Evolutionary conservation across 2,797 vertebrate genomes (phyloP), one percentile per base, ranked within the genome.

Genomic region (Clarias fuscus): DNA sequence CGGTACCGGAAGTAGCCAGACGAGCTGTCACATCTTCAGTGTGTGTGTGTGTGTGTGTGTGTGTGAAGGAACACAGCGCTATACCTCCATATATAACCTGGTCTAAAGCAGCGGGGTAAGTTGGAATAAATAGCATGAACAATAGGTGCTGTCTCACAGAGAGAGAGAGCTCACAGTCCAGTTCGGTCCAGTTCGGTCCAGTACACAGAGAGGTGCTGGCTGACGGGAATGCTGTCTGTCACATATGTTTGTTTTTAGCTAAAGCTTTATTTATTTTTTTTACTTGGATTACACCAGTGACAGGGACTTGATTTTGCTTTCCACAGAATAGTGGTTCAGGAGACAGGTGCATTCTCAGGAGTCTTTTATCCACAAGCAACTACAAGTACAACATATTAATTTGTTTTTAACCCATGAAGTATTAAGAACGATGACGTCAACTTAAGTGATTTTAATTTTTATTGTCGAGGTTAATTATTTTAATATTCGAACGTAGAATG

Each of bases 1-100:
- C 84, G 56, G 65, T 10, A 87, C 87, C 87, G 89, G 89, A 88
- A 90, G 87, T 86, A 62, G 70, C 18, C 53, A 33, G 6, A 43
- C 14, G 20, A 68, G 40, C 82, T 48, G 82, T 84, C 71, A 78
- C 24, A 64, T 84, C 37, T 83, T 77, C 84, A 86, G 71, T 84
- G 56, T 78, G 65, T 33, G 71, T 56, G 85, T 82, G 86, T 82
- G 65, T 33, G 71, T 33, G 71, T 82, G 65, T 33, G 71, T 82
- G 65, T 33, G 65, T 43, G 85, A 85, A 82, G 53, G 77, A 56
- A 71, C 71, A 79, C 56, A 77, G 59, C 33, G 33, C 82, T 40
- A 4, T 37, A 43, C 20, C 76, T 33, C 65, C 58, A 24, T n/a
- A 53, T 43, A 30, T 15, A 82, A 53, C 73, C 73, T 37, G 61